Evolutionary conservation across 2,797 vertebrate species (phyloP), one percentile per base, ranked within the genome.

Genomic region (Chaetodon trifasciatus): DNA sequence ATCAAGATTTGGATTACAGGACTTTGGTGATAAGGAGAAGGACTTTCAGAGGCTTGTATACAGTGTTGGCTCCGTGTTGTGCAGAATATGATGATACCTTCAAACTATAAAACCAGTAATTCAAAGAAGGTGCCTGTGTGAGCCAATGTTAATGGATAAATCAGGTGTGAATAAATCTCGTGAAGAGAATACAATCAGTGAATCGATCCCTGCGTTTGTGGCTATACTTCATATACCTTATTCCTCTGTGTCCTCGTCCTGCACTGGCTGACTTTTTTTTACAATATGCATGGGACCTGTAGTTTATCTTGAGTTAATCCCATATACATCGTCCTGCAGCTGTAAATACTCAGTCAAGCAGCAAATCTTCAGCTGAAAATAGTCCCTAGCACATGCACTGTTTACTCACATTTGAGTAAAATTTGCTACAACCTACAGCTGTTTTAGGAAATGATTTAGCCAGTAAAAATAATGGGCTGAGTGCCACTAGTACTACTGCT

Each of bases 1-100:
- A 61, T 49, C 8, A 3, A 76, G 67, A 64, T 70, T 24, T 5
- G n/a, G 66, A 66, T 61, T 71, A 64, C 44, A 60, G 39, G 42
- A 76, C 40, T 52, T 69, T 32, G 15, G 61, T 58, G 56, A 60
- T 49, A 40, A 21, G 23, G 60, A 44, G 61, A 53, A 55, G 24
- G 52, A 49, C 39, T 63, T 55, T 62, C 23, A 65, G n/a, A 37
- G 23, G 15, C 62, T 68, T 46, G 15, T 53, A 47, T 32, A 8
- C 10, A 21, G 46, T 8, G 12, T 55, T 42, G 13, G 9, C 16
- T 21, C 12, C 28, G 21, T 32, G 24, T 6, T 74, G 16, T 68
- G 32, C 39, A 24, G 53, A 13, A 66, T 11, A 23, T 28, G 55
- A 62, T 19, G 2, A 12, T 7, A 35, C 6, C 19, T 49, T 76